phyloP scores from a whole-genome alignment of 2,888 invertebrate genomes.

The Thera britannica region DNA sequence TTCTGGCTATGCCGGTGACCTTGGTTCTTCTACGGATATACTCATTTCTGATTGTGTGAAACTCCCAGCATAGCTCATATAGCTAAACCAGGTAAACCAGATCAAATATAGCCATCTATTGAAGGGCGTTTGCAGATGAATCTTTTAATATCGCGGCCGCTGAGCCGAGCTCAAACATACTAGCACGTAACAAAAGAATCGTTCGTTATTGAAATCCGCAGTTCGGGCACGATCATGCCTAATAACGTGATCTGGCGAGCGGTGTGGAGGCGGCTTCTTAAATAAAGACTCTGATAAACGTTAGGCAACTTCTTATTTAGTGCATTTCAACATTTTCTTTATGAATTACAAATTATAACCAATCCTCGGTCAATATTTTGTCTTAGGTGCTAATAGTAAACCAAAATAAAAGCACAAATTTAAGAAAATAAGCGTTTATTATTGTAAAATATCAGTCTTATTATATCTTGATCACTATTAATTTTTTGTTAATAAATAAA shows the following conservation, averaged over 20 bases:
- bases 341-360: no score
- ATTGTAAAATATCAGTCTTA: background rate
- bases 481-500: background rate
- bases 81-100: constrained; percentile 23
- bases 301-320: no score
- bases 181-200: constrained; percentile 80
- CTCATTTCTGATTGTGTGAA: no score
- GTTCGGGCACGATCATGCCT: constrained; percentile 71
- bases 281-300: no score
- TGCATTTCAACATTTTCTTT: no score
- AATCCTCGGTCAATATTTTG: no score
- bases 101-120: constrained; percentile 18
- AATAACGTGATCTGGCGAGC: constrained; percentile 64
- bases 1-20: no score
- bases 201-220: constrained; percentile 79
- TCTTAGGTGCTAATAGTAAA: background rate
- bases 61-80: no score
- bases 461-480: background rate
- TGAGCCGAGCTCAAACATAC: constrained; percentile 70
- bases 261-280: constrained; percentile 41
- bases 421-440: no score
- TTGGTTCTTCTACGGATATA: no score
- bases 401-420: background rate
- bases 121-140: constrained; percentile 58
- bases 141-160: constrained; percentile 75